Base-by-base conservation (phyloP, 1,140 invertebrate species). In the Pogonus chalceus region DNA sequence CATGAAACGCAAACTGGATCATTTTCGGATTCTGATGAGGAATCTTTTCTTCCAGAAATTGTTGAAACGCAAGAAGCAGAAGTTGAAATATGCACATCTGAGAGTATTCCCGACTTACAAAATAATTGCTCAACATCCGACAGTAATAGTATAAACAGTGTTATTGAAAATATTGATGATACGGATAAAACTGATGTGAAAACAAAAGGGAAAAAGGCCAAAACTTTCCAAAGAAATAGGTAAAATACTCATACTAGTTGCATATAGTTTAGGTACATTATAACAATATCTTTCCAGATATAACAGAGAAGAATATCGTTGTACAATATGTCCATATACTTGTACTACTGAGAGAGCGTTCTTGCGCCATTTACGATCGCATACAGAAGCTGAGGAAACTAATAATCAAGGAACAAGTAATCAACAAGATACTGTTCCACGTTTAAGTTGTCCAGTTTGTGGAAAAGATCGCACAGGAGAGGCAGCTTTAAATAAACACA, bases 341-440 rank as follows among this genome's bases (percentile, higher is more conserved):
- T 79, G 77, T 58, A 79, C 77, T 22, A 78, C 77, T 50, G 76
- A 78, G 57, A 77, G 77, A 54, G 77, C 77, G 2, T 76, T 78
- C 49, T 68, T 76, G 51, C 71, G 73, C 62, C 77, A 79, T 58
- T 57, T 77, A 31, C 67, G 75, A 21, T 62, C 59, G 31, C 56
- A 60, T 20, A 48, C 51, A 2, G 50, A 57, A 35, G 53, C 54
- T 18, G 26, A 53, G 3, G 24, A 47, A 4, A 22, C 49, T 65
- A 69, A 12, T 70, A 76, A 58, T 67, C 7, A 43, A 12, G 3
- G 72, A 9, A 69, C 63, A 35, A 71, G 72, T 37, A 57, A 63
- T 1, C 65, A 68, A 20, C 65, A 23, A 4, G 23, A 23, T 2
- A 7, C 69, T 39, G 67, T 70, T 53, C 71, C 66, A 2, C 71